Conservation (phyloP, 2,888 invertebrate species). For the Stegana nigrithorax region DNA sequence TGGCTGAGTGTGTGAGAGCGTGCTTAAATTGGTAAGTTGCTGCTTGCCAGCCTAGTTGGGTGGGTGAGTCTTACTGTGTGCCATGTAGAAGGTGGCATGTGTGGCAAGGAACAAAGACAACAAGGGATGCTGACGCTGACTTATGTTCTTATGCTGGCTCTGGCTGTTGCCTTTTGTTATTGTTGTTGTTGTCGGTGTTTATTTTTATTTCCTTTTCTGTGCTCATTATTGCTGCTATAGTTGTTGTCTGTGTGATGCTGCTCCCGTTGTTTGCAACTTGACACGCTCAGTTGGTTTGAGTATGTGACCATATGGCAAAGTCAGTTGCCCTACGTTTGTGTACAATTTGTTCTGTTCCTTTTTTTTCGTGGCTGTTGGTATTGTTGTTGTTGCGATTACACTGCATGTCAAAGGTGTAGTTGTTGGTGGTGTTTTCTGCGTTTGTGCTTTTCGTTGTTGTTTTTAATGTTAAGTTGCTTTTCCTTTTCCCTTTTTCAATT, state of each 20-base stretch:
- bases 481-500: no score
- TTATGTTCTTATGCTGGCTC: no score
- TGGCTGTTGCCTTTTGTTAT: conserved; percentile 16
- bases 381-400: conserved; percentile 33
- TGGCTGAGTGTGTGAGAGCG: no score
- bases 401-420: no score
- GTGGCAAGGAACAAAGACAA: conserved; percentile 13
- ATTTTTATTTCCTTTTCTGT: no score
- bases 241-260: conserved; percentile 19
- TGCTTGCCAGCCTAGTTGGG: no score
- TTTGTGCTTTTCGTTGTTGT: no score
- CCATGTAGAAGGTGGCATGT: conserved; percentile 17
- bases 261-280: conserved; percentile 38
- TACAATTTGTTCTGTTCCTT: no score
- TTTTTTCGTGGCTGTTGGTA: conserved; percentile 20
- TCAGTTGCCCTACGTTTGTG: conserved; percentile 27
- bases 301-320: conserved; percentile 49
- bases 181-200: conserved; percentile 28
- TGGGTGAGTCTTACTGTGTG: no score
- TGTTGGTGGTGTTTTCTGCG: conserved; percentile 14
- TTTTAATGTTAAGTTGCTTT: no score
- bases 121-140: conserved; percentile 35
- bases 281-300: conserved; percentile 45
- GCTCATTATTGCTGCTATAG: no score
- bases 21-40: no score